A percentile compares a stretch with the other conserved stretches of the same genome.
phyloP scores from a whole-genome alignment of 2,888 invertebrate species.

The Drosophila maculinotata region DNA sequence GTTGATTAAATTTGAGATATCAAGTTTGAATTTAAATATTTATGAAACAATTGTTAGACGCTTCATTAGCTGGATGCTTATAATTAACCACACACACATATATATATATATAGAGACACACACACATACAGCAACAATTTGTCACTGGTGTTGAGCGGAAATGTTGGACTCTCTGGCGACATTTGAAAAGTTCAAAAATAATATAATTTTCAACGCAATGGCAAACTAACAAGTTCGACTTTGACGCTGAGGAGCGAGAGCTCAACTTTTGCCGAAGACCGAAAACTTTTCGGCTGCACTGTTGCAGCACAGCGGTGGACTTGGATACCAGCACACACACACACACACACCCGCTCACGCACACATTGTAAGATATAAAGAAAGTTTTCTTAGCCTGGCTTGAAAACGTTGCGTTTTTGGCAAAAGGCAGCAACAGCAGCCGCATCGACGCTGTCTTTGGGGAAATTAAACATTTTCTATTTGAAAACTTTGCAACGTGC shows the following conservation, averaged over 20 bases:
- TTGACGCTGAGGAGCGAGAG: constrained; percentile 37
- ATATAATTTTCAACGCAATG: constrained; percentile 78
- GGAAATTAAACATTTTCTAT: constrained; percentile 83
- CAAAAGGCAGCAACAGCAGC: constrained; percentile 35
- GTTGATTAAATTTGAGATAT: not conserved
- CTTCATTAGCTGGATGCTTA: constrained; percentile 57
- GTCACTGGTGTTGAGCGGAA: constrained; percentile 51
- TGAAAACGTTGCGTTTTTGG: constrained; percentile 70
- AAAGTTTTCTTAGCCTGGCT: constrained; percentile 65
- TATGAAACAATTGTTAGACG: constrained; percentile 40
- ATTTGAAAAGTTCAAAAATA: constrained; percentile 79
- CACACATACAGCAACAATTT: constrained; percentile 48
- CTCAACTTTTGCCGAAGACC: constrained; percentile 49
- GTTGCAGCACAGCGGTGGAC: constrained; percentile 50
- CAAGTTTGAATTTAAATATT: constrained; percentile 26
- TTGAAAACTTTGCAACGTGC: constrained; percentile 69
- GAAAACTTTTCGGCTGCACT: constrained; percentile 71
- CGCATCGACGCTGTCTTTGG: constrained; percentile 74
- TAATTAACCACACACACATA: constrained; percentile 51
- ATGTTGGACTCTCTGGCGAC: constrained; percentile 70
- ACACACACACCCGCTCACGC: constrained; percentile 12
- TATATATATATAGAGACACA: constrained; percentile 9
- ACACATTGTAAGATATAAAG: constrained; percentile 61
- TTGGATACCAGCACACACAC: constrained; percentile 28
- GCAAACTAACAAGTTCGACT: constrained; percentile 78